Evolutionary conservation across 2,888 invertebrate genomes (phyloP), one percentile per base, ranked within the genome.

Genomic region (Amblyteles armatorius): DNA sequence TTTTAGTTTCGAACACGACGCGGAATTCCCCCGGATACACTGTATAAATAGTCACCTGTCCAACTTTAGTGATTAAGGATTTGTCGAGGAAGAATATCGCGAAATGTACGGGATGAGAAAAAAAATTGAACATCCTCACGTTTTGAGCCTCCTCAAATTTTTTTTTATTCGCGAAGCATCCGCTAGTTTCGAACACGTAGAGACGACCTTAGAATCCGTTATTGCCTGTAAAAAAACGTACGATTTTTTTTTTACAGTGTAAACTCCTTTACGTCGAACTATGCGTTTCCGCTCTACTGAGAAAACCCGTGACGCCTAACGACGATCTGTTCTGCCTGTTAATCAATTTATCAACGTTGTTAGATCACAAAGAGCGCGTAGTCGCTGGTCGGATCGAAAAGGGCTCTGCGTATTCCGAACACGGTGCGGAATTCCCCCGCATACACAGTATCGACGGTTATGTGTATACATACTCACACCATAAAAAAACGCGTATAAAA

Each of bases 141-240:
- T n/a, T n/a, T n/a, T n/a, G n/a, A n/a, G 26, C 26, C 26, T 26
- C 26, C 26, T 26, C 26, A 26, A 3, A 26, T 26, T 26, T 26
- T 26, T 26, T 26, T 26, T 2, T 26, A 26, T 26, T 26, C 26
- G 26, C 26, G 3, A 26, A 26, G 26, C 26, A 26, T 26, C 33
- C 7, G 33, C 33, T 33, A 33, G 7, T 33, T 33, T 33, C 26
- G 3, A 3, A 26, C 3, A 26, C 88, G 88, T 89, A 87, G 82
- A 83, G 65, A 89, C 88, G 88, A 88, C 85, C 85, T 88, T 88
- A 89, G 87, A 86, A 87, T 87, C 89, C 90, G 89, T 90, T 90
- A 89, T 88, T 89, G 87, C 88, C 87, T 26, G 26, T 3, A 26
- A 26, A 26, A 26, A 26, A 26, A 26, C 3, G 3, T 26, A 26